phyloP scores from a whole-genome alignment of 1,140 invertebrate genomes.

The Probaryconus sp. region DNA sequence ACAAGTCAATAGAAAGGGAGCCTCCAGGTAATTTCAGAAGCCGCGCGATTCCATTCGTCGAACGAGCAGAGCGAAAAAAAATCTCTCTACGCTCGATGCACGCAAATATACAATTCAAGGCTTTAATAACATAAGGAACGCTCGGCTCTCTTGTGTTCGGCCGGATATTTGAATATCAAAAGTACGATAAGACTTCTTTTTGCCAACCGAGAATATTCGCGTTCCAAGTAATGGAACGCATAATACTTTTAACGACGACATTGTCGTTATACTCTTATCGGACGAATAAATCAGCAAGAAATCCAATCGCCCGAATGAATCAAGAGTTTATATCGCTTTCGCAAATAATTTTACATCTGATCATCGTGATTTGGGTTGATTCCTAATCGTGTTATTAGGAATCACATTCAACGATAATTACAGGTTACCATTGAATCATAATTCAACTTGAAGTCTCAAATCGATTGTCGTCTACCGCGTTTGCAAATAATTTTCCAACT shows the following conservation, averaged over 20 bases:
- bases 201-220: too few relatives aligned
- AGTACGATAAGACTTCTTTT: not conserved
- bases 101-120: conserved; percentile 16
- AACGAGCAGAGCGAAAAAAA: conserved; percentile 64
- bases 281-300: too few relatives aligned
- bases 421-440: too few relatives aligned
- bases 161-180: conserved; percentile 1
- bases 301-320: too few relatives aligned
- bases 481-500: conserved; percentile 37
- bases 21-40: conserved; percentile 53
- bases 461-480: conserved; percentile 16
- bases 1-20: conserved; percentile 51
- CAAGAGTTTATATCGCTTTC: too few relatives aligned
- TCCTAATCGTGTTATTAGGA: too few relatives aligned
- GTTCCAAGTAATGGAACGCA: too few relatives aligned
- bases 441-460: not conserved
- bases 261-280: too few relatives aligned
- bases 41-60: conserved; percentile 71
- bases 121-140: conserved; percentile 6
- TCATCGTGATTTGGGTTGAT: too few relatives aligned
- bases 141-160: not conserved
- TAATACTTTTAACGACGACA: too few relatives aligned
- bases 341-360: too few relatives aligned
- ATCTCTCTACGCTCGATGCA: conserved; percentile 26
- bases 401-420: too few relatives aligned